Evolutionary conservation across 1,140 invertebrate genomes (phyloP).

Genomic region (Tachypleus tridentatus): DNA sequence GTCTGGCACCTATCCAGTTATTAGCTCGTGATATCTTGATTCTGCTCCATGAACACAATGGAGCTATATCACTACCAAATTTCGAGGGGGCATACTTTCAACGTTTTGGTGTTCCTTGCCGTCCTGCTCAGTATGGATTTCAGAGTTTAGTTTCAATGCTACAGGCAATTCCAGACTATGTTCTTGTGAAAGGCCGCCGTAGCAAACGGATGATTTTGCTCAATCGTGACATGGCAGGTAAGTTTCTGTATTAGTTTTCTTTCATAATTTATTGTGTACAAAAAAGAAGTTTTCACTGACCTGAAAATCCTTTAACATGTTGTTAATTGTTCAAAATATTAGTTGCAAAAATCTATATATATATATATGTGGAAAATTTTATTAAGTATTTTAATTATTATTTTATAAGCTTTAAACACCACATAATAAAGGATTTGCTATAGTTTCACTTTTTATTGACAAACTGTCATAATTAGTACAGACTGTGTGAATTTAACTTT

Average conservation of each 20-base stretch:
- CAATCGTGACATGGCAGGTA: conserved; percentile 26
- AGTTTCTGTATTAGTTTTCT: neutral
- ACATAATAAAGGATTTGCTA: no score
- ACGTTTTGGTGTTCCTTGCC: conserved; percentile 41
- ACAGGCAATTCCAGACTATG: conserved; percentile 44
- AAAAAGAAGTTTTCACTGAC: no score
- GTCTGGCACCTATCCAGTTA: conserved; percentile 42
- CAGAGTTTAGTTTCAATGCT: conserved; percentile 40
- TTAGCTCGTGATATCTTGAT: conserved; percentile 46
- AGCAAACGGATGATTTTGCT: conserved; percentile 27
- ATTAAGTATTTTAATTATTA: no score
- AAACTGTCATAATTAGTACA: no score
- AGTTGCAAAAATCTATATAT: no score
- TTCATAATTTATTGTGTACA: no score
- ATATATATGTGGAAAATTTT: no score
- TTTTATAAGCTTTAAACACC: no score
- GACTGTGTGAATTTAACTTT: no score
- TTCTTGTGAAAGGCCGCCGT: conserved; percentile 33
- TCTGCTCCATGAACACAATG: conserved; percentile 41
- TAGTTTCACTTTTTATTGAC: no score
- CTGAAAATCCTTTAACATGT: no score
- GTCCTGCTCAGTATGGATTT: conserved; percentile 44
- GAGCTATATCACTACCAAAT: conserved; percentile 39
- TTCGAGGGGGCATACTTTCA: conserved; percentile 44
- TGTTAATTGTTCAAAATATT: no score